Evolutionary conservation across 2,797 vertebrate genomes (phyloP).

Genomic region (Micrastur ruficollis): DNA sequence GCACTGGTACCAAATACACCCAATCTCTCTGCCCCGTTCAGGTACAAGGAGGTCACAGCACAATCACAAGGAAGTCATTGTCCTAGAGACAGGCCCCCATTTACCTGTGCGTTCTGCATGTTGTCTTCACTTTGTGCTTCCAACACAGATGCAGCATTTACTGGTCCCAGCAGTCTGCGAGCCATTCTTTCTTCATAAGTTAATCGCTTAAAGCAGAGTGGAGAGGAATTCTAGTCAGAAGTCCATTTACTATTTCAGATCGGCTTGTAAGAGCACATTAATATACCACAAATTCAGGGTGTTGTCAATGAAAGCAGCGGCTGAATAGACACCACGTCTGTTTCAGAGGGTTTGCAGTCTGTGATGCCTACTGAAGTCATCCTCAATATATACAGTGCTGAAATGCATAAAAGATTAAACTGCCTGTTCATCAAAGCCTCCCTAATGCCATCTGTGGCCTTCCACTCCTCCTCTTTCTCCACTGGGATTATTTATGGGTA

Average conservation of each 20-base stretch:
- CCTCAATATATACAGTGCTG: conserved; percentile 53
- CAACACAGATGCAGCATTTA: conserved; percentile 83
- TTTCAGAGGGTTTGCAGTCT: background rate
- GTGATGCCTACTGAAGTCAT: conserved; percentile 35
- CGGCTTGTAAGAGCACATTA: background rate
- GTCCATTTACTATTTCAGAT: background rate
- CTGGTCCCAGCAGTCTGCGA: conserved; percentile 90
- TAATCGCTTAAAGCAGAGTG: conserved; percentile 77
- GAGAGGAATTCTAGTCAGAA: background rate
- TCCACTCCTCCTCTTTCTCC: conserved; percentile 59
- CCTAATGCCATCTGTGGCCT: conserved; percentile 58
- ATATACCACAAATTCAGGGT: background rate
- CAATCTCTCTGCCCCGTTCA: background rate
- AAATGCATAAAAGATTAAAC: conserved; percentile 55
- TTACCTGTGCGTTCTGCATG: conserved; percentile 83
- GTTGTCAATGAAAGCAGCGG: background rate
- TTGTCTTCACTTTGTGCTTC: conserved; percentile 81
- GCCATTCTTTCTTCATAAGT: conserved; percentile 96
- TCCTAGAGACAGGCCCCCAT: background rate
- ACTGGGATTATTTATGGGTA: conserved; percentile 57
- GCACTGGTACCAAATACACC: background rate
- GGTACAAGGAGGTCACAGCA: background rate
- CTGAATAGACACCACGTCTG: background rate
- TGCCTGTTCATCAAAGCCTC: conserved; percentile 65
- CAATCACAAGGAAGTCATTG: background rate